These are phyloP conservation scores for Castor canadensis DNA, from an alignment of 2,113 vertebrate genomes.

Conservation along the genomic window DNA sequence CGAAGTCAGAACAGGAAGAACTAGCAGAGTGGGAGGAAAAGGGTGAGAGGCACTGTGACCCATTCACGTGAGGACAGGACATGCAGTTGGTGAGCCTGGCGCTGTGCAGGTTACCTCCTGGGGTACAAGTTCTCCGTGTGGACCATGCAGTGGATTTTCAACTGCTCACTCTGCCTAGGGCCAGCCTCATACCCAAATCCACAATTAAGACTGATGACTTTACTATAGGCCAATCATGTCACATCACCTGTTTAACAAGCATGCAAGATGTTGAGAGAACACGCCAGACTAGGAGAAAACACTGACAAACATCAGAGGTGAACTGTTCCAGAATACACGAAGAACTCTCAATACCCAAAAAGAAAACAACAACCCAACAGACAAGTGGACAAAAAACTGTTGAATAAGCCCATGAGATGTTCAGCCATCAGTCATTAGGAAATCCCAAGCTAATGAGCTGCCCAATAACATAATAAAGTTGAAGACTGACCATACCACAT, in stretches of 20 bases:
- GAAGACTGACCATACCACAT: not conserved
- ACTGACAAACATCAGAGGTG: not conserved
- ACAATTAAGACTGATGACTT: not conserved
- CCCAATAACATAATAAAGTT: no score
- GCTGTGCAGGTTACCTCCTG: no score
- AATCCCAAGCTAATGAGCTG: not conserved
- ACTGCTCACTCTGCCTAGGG: not conserved
- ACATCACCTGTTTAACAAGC: not conserved
- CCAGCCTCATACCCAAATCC: not conserved
- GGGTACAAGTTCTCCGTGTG: rapidly evolving
- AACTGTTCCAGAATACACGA: rapidly evolving
- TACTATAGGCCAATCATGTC: not conserved
- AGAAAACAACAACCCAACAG: not conserved
- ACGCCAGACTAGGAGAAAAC: not conserved
- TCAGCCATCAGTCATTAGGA: not conserved
- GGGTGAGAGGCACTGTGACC: not conserved
- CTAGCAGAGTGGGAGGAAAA: not conserved
- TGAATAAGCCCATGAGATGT: not conserved
- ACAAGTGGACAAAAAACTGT: not conserved
- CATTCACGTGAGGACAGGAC: not conserved
- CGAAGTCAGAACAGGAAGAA: not conserved
- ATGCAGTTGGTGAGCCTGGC: not conserved
- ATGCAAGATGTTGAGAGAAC: not conserved
- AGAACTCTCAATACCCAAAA: not conserved
- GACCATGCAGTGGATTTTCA: no score